Conservation (phyloP, 2,888 invertebrate species). For the Callosobruchus maculatus region DNA sequence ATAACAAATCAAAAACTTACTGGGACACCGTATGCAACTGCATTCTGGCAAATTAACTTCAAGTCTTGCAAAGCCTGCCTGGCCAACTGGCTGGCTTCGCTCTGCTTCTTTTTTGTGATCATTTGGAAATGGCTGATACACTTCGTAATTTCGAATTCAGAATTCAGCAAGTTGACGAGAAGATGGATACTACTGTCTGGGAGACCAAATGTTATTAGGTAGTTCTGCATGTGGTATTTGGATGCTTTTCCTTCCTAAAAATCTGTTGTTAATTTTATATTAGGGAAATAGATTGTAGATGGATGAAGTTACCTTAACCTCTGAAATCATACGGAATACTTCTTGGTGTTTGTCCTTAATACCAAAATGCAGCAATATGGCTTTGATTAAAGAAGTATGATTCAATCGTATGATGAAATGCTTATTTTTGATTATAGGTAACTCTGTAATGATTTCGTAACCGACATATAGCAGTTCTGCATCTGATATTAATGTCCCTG, state of each 20-base stretch:
- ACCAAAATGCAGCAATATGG: constrained; percentile 75
- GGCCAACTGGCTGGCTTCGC: constrained; percentile 63
- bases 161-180: constrained; percentile 64
- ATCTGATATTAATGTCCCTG: constrained; percentile 72
- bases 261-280: neutral
- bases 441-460: constrained; percentile 68
- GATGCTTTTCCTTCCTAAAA: constrained; percentile 58
- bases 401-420: constrained; percentile 72
- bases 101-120: constrained; percentile 63
- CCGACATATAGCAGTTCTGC: constrained; percentile 81
- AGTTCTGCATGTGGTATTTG: constrained; percentile 69
- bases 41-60: constrained; percentile 66
- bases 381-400: constrained; percentile 72
- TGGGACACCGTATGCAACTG: constrained; percentile 71
- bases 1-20: constrained; percentile 48
- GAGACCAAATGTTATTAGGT: constrained; percentile 64
- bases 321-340: constrained; percentile 51
- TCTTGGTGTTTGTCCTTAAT: constrained; percentile 66
- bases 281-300: neutral
- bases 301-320: constrained; percentile 45
- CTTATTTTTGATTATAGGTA: constrained; percentile 61
- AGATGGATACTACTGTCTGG: constrained; percentile 63
- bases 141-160: constrained; percentile 61
- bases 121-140: constrained; percentile 59
- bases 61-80: constrained; percentile 72